Percentiles rank a stretch among this genome's conserved stretches.
phyloP scores from a whole-genome alignment of 2,888 invertebrate species.

The Agrotis ipsilon region DNA sequence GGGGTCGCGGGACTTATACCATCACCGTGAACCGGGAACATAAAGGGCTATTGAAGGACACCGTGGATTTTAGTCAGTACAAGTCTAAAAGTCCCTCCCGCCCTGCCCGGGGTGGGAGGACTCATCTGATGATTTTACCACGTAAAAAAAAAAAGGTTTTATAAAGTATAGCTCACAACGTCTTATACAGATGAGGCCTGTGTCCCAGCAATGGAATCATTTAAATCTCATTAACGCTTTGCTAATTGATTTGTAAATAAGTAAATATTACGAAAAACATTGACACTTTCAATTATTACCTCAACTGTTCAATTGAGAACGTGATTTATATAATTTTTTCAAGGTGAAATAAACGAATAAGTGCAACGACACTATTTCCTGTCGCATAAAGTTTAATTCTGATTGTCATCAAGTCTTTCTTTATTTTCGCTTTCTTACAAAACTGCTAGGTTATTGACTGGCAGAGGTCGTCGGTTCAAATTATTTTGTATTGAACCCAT shows the following conservation, averaged over 20 bases:
- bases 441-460: conserved; percentile 40
- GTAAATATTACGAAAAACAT: not conserved
- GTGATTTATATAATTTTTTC: not conserved
- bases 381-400: conserved; percentile 15
- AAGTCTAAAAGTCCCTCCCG: no score
- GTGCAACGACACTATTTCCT: conserved; percentile 40
- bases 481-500: conserved; percentile 27
- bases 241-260: not conserved
- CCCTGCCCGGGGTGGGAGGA: no score
- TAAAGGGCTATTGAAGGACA: no score
- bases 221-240: no score
- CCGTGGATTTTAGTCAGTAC: no score
- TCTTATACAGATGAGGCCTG: no score
- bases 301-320: not conserved
- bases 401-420: conserved; percentile 7
- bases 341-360: conserved; percentile 19
- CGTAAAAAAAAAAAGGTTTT: no score
- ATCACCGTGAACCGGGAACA: no score
- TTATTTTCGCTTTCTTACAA: conserved; percentile 21
- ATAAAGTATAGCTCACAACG: no score
- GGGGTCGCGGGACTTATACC: no score
- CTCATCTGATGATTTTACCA: no score
- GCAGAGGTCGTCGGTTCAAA: conserved; percentile 41
- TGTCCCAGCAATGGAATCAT: not conserved
- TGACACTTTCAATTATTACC: not conserved